Conservation (phyloP, 2,113 vertebrate species). For the Suricata suricatta region DNA sequence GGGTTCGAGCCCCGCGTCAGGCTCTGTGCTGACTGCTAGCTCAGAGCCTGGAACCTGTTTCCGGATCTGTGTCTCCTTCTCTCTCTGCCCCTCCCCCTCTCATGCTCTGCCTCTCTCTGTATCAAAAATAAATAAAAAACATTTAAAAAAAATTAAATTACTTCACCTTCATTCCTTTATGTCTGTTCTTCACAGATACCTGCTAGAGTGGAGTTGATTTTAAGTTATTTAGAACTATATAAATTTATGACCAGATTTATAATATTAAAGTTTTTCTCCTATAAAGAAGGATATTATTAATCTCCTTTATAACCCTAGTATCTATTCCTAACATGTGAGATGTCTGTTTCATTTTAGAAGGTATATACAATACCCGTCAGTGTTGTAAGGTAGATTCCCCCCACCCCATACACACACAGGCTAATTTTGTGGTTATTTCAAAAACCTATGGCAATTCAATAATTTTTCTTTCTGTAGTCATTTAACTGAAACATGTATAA, state of each 20-base stretch:
- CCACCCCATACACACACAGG: not conserved
- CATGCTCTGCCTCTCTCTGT: too few species aligned
- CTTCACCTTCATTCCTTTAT: not conserved
- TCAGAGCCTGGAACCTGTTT: too few species aligned
- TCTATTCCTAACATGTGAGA: not conserved
- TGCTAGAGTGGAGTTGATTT: conserved; percentile 10
- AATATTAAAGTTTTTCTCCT: not conserved
- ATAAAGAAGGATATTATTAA: conserved; percentile 22
- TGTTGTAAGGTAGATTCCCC: not conserved
- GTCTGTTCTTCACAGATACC: not conserved
- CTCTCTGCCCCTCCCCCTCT: too few species aligned
- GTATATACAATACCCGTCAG: not conserved
- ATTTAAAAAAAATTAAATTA: too few species aligned
- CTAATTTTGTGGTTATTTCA: conserved; percentile 53
- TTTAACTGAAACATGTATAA: not conserved
- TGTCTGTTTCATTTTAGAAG: conserved; percentile 22
- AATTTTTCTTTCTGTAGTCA: conserved; percentile 36
- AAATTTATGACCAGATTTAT: conserved; percentile 15
- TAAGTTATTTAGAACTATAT: conserved; percentile 6
- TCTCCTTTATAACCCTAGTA: not conserved
- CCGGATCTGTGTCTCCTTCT: too few species aligned
- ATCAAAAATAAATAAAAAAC: too few species aligned
- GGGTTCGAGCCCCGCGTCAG: too few species aligned
- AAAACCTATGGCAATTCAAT: not conserved
- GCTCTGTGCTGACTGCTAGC: too few species aligned